A percentile compares a stretch with the other conserved stretches of the same genome.
phyloP scores from a whole-genome alignment of 1,140 invertebrate genomes.

The Drosophila malerkotliana region DNA sequence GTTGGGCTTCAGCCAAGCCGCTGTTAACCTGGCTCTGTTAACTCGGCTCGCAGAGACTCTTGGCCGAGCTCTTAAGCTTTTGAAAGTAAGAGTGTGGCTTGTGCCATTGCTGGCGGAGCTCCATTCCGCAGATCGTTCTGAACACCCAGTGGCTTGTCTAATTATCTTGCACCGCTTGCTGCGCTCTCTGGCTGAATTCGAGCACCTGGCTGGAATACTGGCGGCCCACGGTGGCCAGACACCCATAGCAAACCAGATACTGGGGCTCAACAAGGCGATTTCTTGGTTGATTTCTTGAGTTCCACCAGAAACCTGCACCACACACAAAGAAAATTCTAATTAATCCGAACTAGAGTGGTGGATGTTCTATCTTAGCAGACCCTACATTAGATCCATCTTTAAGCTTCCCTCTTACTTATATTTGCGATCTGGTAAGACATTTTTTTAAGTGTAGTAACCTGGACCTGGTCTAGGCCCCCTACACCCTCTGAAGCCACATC shows the following conservation, averaged over 20 bases:
- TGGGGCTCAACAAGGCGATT: constrained; percentile 13
- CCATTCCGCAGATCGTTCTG: constrained; percentile 3
- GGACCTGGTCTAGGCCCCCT: constrained; percentile 11
- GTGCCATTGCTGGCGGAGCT: constrained; percentile 21
- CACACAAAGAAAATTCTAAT: background rate
- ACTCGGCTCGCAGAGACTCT: background rate
- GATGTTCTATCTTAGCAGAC: too few species aligned
- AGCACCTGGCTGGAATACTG: constrained; percentile 2
- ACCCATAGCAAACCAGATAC: constrained; percentile 3
- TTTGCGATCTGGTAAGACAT: too few species aligned
- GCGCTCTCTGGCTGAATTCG: background rate
- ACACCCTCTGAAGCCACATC: constrained; percentile 2
- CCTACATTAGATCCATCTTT: too few species aligned
- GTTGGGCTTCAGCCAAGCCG: constrained; percentile 24
- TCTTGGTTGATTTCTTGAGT: constrained; percentile 26
- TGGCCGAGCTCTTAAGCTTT: constrained; percentile 64
- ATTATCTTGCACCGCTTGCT: constrained; percentile 13
- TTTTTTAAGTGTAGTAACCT: background rate
- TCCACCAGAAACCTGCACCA: constrained; percentile 15
- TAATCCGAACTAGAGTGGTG: too few species aligned
- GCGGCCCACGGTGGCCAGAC: constrained; percentile 4
- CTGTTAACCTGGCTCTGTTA: constrained; percentile 18
- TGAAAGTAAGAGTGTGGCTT: constrained; percentile 74
- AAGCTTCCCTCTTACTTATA: too few species aligned
- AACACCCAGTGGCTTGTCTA: background rate